Evolutionary conservation across 2,888 invertebrate genomes (phyloP), one percentile per base, ranked within the genome.

Genomic region (Oxycera nigricornis): DNA sequence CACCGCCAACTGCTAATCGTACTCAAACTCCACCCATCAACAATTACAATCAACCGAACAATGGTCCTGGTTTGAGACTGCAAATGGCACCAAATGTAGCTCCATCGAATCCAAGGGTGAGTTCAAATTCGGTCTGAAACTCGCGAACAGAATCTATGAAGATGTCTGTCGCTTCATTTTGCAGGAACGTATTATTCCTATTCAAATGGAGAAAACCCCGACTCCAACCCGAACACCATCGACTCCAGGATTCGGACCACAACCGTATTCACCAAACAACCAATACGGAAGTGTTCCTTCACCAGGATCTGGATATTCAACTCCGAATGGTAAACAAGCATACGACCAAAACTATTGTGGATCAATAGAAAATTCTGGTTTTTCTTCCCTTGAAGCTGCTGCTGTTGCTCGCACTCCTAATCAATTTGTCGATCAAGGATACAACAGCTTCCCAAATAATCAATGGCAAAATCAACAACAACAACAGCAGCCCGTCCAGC

Each of bases 381-480:
- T 73, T 39, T 7, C 39, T 50, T 26, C 11, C 11, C 17, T 28
- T 35, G 14, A 7, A 28, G 55, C 14, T 1, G 39, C n/a, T n/a
- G n/a, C 30, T 14, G 80, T 83, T 78, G 79, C 82, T 73, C 85
- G 85, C 80, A 85, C 84, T 77, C 84, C 86, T 78, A 85, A 85
- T 82, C 85, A 85, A 80, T 85, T 85, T 80, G 85, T 85, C 77
- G 85, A 85, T 81, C 85, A 85, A 81, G 85, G 85, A 76, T 85
- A 85, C 78, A 83, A 84, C 77, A 84, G 83, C 76, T 85, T 80
- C 78, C 78, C 81, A 67, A 72, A 28, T 67, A 46, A 75, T 1
- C 76, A 77, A 14, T 46, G 75, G 22, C 57, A 57, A 72, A 77
- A 7, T 76, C 82, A 83, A 70, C 81, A 81, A n/a, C 85, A 80